Base-by-base conservation (phyloP, 1,140 invertebrate genomes). In the Phthorimaea operculella region DNA sequence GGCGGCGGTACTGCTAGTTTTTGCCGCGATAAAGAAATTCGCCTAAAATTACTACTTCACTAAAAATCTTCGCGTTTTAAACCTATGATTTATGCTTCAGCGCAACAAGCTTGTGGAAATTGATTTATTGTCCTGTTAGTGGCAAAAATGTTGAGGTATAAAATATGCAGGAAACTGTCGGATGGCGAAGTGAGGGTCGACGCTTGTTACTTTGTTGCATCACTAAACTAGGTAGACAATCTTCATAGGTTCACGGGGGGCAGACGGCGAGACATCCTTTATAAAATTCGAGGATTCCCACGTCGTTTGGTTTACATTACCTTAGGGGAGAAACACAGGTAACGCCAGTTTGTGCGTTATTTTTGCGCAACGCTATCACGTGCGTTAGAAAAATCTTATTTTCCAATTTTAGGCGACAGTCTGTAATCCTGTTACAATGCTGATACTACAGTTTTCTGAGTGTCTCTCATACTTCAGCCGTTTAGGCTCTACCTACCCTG, bases 261-360 rank as follows among this genome's bases (percentile, higher is more conserved):
- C n/a, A 17, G 8, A 16, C 8, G 15, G 14, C 16, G 11, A 47
- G 9, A 47, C 44, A 47, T 47, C 44, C 44, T 47, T 1, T 47
- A 47, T 47, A 47, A 15, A 47, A 47, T 16, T 15, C 16, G 44
- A 16, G 44, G 11, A 15, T 47, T 47, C 44, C 44, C 44, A 47
- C 44, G 44, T 47, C 15, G 15, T 9, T 15, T n/a, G 12, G 1
- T 47, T 47, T 47, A 14, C 44, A 47, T 47, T 47, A 47, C 16
- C 15, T 28, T 6, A 28, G n/a, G n/a, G n/a, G n/a, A n/a, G n/a
- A n/a, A n/a, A n/a, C n/a, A n/a, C n/a, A n/a, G n/a, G n/a, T n/a
- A n/a, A n/a, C n/a, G n/a, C n/a, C n/a, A n/a, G n/a, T n/a, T n/a
- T n/a, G n/a, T n/a, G n/a, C n/a, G n/a, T n/a, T n/a, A n/a, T n/a